Percentiles rank a stretch among this genome's conserved stretches.
phyloP scores from a whole-genome alignment of 2,113 vertebrate genomes.

The Rhinopomastus cyanomelas region DNA sequence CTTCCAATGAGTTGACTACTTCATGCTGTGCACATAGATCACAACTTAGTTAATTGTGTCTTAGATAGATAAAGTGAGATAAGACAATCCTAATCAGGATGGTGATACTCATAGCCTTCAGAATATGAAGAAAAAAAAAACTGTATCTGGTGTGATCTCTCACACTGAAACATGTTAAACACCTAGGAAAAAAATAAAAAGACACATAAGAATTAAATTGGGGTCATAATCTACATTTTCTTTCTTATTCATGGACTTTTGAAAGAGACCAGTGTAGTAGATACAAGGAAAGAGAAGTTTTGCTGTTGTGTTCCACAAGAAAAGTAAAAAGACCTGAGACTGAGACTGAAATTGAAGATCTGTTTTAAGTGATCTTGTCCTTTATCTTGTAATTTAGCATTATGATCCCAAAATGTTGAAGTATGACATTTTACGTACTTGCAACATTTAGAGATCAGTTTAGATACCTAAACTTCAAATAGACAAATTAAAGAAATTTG shows the following conservation, averaged over 20 bases:
- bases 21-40: not conserved
- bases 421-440: not conserved
- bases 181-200: too few relatives aligned
- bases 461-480: not conserved
- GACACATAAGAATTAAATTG: accelerated
- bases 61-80: not conserved
- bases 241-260: not conserved
- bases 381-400: not conserved
- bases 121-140: not conserved
- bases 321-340: not conserved
- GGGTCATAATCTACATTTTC: not conserved
- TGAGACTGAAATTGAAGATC: not conserved
- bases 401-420: not conserved
- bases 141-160: not conserved
- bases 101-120: not conserved
- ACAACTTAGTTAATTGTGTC: not conserved
- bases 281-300: not conserved
- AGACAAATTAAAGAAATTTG: not conserved
- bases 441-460: not conserved
- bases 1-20: not conserved
- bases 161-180: not conserved
- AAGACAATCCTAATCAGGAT: not conserved
- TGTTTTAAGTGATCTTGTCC: not conserved
- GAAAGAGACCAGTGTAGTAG: not conserved
- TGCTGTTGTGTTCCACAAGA: not conserved